Percentiles rank a stretch among this genome's conserved stretches.
These are phyloP conservation scores for Lophura swinhoii DNA, from an alignment of 2,797 vertebrate genomes.

Conservation along the genomic window DNA sequence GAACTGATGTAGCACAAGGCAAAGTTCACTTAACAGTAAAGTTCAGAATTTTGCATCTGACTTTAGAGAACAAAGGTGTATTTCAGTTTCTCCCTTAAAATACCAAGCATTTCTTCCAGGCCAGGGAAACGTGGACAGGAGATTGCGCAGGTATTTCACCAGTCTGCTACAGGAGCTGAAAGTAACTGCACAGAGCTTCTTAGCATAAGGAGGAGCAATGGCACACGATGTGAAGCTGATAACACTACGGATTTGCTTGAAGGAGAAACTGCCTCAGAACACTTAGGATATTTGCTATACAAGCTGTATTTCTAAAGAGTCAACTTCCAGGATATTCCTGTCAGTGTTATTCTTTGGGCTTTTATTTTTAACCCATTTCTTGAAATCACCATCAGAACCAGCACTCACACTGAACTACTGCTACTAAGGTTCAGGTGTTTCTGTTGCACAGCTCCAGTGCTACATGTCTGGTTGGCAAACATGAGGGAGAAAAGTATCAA, in stretches of 20 bases:
- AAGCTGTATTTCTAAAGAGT: not conserved
- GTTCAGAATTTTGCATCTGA: not conserved
- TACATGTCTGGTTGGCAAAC: not conserved
- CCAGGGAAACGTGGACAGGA: fast-evolving
- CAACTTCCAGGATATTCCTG: not conserved
- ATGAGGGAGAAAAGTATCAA: not conserved
- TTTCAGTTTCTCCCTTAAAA: not conserved
- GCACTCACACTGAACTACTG: no score
- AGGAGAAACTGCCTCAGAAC: not conserved
- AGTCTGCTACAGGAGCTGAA: not conserved
- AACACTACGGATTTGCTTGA: not conserved
- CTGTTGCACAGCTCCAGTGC: not conserved
- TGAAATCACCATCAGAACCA: not conserved
- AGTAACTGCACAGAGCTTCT: not conserved
- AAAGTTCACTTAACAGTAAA: not conserved
- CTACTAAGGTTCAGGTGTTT: not conserved
- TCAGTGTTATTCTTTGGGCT: not conserved
- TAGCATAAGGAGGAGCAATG: not conserved
- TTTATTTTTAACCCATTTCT: not conserved
- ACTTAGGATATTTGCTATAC: fast-evolving
- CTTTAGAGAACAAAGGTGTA: not conserved
- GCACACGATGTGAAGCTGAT: not conserved
- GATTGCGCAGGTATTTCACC: not conserved
- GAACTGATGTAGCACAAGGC: not conserved
- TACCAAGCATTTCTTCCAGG: not conserved